A percentile compares a stretch with the other conserved stretches of the same genome.
Conservation (phyloP, 2,888 invertebrate species). For the Cerastis rubricosa region DNA sequence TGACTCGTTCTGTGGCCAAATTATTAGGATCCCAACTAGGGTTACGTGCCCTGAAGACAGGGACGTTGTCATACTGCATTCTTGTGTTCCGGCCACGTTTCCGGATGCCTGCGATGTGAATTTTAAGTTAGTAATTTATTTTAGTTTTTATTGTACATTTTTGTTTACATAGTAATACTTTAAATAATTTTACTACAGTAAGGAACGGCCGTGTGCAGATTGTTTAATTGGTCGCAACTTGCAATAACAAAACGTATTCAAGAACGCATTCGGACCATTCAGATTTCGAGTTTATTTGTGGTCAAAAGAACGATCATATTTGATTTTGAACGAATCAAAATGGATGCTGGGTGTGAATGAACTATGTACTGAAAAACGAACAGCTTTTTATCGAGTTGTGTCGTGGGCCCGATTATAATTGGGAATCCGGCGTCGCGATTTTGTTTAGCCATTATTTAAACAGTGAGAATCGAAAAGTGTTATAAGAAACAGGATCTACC, state of each 20-base stretch:
- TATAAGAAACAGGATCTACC: constrained; percentile 75
- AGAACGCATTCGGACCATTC: constrained; percentile 74
- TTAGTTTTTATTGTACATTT: not conserved
- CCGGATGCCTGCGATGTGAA: not conserved
- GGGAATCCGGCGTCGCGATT: constrained; percentile 86
- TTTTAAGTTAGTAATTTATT: not conserved
- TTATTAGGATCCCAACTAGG: not conserved
- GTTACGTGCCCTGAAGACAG: not conserved
- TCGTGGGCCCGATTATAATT: constrained; percentile 88
- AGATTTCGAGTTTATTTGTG: constrained; percentile 80
- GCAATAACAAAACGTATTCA: constrained; percentile 73
- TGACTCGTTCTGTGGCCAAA: not conserved
- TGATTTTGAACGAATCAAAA: constrained; percentile 91
- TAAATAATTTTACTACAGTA: not conserved
- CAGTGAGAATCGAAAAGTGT: constrained; percentile 82
- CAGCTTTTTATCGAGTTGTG: constrained; percentile 90
- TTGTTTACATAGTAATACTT: not conserved
- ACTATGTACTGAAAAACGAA: constrained; percentile 90
- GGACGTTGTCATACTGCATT: not conserved
- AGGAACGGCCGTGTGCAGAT: not conserved
- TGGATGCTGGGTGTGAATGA: constrained; percentile 91
- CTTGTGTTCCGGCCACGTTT: not conserved
- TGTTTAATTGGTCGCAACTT: constrained; percentile 18
- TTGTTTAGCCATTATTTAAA: constrained; percentile 82
- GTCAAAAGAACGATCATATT: constrained; percentile 88